A percentile compares a stretch with the other conserved stretches of the same genome.
Conservation (phyloP, 2,797 vertebrate species). For the Rhynchotus rufescens region DNA sequence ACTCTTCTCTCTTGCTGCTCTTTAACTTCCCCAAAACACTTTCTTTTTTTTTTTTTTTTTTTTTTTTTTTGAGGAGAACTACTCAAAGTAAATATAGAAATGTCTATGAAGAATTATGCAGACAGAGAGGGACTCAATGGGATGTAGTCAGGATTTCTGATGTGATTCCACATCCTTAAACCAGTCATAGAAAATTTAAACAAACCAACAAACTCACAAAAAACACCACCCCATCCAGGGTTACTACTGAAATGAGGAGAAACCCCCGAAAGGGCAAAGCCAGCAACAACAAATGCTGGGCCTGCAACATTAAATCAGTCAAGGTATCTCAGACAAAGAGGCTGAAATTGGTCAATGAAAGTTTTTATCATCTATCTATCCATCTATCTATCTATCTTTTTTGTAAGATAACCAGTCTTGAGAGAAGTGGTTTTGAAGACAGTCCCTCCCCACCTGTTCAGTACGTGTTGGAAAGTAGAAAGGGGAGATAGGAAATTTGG, state of each 20-base stretch:
- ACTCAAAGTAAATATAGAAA: background rate
- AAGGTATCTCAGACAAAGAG: background rate
- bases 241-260: too few relatives aligned
- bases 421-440: background rate
- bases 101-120: rapidly evolving
- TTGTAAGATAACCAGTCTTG: background rate
- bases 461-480: too few relatives aligned
- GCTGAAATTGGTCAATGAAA: background rate
- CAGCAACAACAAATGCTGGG: background rate
- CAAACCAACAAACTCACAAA: too few relatives aligned
- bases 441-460: background rate
- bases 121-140: background rate
- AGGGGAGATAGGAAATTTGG: background rate
- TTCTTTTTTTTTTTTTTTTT: background rate
- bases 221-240: too few relatives aligned
- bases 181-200: background rate
- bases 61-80: rapidly evolving
- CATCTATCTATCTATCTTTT: background rate
- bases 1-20: background rate
- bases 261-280: background rate
- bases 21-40: background rate
- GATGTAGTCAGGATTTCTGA: background rate
- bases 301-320: background rate
- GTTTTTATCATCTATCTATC: background rate
- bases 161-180: background rate